Evolutionary conservation across 2,113 vertebrate genomes (phyloP), one percentile per base, ranked within the genome.

Genomic region (Thermophis baileyi): DNA sequence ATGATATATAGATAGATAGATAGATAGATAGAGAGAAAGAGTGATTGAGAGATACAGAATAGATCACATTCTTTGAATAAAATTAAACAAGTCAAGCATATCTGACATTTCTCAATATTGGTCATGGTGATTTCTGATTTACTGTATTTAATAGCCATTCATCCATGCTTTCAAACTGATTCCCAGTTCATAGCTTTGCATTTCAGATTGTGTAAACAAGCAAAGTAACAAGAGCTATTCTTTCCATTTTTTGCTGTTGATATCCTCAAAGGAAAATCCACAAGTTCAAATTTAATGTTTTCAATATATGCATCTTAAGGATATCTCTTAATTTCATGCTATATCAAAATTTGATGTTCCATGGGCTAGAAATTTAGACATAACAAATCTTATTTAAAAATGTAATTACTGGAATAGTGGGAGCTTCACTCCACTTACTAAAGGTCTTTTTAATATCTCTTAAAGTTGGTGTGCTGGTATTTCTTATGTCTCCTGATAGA

Each of bases 141-240:
- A 53, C 35, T 25, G 20, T 50, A 40, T 93, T 89, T 89, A 89
- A 91, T 89, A 74, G 18, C 27, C 92, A 87, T 93, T 22, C 35
- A 16, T 87, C 88, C 53, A 90, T 53, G 49, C 74, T 94, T 93
- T 57, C 35, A 89, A 90, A 30, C 4, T 18, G 27, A 3, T 86
- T 92, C 22, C 87, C 10, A 57, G 24, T 60, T 90, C 16, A 10
- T 49, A 7, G 53, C 47, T 87, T 93, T 93, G 92, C 49, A 74
- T 90, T 90, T 94, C 85, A 51, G 89, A 81, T 89, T 50, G 50
- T 69, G 27, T 40, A 89, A 92, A 90, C 40, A 92, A 50, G 51
- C 14, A 87, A 40, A n/a, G 8, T 46, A 85, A 49, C 69, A 54
- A 85, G 85, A 88, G 50, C 53, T 49, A 50, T 53, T 57, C 44